phyloP scores from a whole-genome alignment of 2,888 invertebrate genomes.

The Lymantria monacha region DNA sequence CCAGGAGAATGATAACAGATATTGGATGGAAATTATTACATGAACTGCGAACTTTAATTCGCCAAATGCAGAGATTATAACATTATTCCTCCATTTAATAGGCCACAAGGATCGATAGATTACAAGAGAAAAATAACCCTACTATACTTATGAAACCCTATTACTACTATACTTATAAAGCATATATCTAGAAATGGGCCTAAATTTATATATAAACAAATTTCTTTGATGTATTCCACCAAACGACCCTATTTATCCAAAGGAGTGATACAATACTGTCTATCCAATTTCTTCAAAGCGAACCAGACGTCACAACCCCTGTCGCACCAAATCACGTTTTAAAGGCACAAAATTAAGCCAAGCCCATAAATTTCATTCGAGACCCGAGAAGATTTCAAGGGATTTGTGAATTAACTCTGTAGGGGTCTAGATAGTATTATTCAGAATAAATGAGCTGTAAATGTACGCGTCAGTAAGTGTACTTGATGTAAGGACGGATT shows the following conservation, averaged over 20 bases:
- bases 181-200: no score
- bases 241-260: not conserved
- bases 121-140: no score
- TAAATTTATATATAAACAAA: no score
- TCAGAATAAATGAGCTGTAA: conserved; percentile 49
- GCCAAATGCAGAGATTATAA: no score
- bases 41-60: no score
- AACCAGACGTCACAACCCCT: conserved; percentile 15
- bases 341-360: conserved; percentile 39
- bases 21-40: no score
- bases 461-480: conserved; percentile 39
- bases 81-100: no score
- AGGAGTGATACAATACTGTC: conserved; percentile 1
- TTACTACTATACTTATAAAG: no score
- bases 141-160: no score
- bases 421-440: conserved; percentile 39
- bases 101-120: no score
- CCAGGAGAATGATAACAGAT: no score
- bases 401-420: conserved; percentile 48
- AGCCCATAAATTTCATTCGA: conserved; percentile 54
- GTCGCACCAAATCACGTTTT: conserved; percentile 42
- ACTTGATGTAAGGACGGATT: conserved; percentile 19
- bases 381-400: conserved; percentile 45
- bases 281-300: conserved; percentile 13
- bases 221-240: not conserved